phyloP scores from a whole-genome alignment of 2,797 vertebrate genomes.

The Linurgus olivaceus region DNA sequence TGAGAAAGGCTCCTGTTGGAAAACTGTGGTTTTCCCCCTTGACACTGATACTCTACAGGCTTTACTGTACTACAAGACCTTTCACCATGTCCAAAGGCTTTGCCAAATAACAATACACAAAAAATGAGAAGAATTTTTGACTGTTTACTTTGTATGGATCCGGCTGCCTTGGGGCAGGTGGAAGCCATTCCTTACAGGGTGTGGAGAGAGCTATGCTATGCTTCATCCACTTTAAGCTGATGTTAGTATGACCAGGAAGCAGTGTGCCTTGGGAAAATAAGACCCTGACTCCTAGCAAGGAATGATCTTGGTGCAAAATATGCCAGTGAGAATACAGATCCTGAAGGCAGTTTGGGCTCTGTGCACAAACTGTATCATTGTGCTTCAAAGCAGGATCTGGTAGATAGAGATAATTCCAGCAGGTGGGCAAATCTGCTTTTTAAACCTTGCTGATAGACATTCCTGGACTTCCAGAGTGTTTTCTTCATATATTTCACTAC shows the following conservation, averaged over 20 bases:
- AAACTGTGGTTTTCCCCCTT: background rate
- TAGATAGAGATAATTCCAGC: background rate
- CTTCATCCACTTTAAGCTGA: background rate
- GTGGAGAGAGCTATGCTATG: background rate
- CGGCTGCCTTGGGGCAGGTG: background rate
- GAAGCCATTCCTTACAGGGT: background rate
- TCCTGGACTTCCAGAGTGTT: background rate
- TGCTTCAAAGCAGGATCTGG: background rate
- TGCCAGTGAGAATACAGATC: background rate
- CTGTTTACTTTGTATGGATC: background rate
- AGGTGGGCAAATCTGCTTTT: background rate
- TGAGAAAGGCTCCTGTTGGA: background rate
- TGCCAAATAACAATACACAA: background rate
- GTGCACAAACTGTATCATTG: background rate
- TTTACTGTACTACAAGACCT: background rate
- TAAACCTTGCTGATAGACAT: background rate
- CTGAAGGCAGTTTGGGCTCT: background rate
- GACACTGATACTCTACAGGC: background rate
- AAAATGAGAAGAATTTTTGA: background rate
- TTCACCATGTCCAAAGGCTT: background rate
- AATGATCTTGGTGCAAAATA: background rate
- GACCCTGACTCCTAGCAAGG: background rate
- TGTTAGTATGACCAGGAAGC: background rate
- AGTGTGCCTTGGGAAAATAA: background rate
- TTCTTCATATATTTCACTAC: background rate